These are phyloP conservation scores for Cranoglanis bouderius DNA, from an alignment of 2,113 vertebrate genomes.

Conservation along the genomic window DNA sequence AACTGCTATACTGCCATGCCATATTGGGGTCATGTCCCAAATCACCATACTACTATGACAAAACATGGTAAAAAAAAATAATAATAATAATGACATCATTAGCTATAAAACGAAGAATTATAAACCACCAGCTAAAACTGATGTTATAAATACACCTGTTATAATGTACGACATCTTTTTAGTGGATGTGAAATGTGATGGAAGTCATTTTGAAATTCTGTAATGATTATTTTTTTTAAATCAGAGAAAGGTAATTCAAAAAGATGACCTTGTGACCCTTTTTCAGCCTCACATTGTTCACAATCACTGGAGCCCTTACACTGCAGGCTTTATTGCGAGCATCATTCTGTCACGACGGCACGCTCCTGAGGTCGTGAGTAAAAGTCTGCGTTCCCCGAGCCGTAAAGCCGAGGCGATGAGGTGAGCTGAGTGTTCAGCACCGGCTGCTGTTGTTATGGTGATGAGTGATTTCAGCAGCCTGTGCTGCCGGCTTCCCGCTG, in stretches of 20 bases:
- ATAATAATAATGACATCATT: too few species aligned
- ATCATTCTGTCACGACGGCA: not conserved
- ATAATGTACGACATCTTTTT: not conserved
- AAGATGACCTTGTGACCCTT: not conserved
- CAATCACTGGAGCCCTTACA: not conserved
- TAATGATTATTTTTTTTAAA: not conserved
- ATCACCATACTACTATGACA: too few species aligned
- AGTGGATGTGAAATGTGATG: not conserved
- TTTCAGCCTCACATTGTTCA: constrained; percentile 16
- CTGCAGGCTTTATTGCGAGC: not conserved
- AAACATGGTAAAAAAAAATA: too few species aligned
- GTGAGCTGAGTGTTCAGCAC: constrained; percentile 47
- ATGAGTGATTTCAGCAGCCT: constrained; percentile 56
- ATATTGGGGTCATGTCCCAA: too few species aligned
- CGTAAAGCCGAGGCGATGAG: constrained; percentile 33
- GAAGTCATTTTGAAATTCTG: not conserved
- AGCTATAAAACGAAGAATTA: not conserved
- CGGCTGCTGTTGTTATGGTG: constrained; percentile 66
- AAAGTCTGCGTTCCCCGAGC: not conserved
- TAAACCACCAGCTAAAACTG: not conserved
- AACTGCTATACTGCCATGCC: too few species aligned
- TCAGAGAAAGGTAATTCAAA: not conserved
- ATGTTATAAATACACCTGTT: not conserved
- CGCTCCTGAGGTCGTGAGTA: constrained; percentile 12
- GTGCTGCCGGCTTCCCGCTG: constrained; percentile 58